These are phyloP conservation scores for Myiopsitta monachus DNA, from an alignment of 2,113 vertebrate genomes.

Conservation along the genomic window DNA sequence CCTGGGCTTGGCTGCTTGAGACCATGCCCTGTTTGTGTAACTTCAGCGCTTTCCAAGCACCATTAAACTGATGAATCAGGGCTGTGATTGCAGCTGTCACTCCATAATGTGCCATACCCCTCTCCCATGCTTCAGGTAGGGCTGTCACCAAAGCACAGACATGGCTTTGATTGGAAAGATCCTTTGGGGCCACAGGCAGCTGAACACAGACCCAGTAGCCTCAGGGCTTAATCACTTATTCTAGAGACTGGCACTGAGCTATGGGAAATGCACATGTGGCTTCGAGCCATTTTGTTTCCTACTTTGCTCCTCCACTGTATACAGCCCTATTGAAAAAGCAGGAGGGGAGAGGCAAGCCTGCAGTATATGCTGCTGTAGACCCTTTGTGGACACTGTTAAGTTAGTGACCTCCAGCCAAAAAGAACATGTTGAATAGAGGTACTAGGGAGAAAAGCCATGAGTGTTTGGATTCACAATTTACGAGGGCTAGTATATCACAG, in stretches of 20 bases:
- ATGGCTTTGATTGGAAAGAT: not conserved
- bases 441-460: not conserved
- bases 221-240: not conserved
- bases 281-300: conserved; percentile 40
- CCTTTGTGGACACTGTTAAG: conserved; percentile 14
- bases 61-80: not conserved
- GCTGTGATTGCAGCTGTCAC: not conserved
- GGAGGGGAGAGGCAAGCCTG: not conserved
- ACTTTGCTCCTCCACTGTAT: not conserved
- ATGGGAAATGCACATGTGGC: conserved; percentile 47
- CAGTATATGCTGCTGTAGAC: not conserved
- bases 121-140: not conserved
- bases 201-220: not conserved
- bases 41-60: not conserved
- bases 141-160: not conserved
- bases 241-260: conserved; percentile 31
- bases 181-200: not conserved
- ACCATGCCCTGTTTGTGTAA: not conserved
- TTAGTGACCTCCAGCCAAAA: not conserved
- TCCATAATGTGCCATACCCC: not conserved
- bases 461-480: not conserved
- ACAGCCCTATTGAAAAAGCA: not conserved
- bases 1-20: not conserved
- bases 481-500: not conserved
- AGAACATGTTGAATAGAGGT: conserved; percentile 21